Base-by-base conservation (phyloP, 2,888 invertebrate genomes). In the Crepidodera aurea region DNA sequence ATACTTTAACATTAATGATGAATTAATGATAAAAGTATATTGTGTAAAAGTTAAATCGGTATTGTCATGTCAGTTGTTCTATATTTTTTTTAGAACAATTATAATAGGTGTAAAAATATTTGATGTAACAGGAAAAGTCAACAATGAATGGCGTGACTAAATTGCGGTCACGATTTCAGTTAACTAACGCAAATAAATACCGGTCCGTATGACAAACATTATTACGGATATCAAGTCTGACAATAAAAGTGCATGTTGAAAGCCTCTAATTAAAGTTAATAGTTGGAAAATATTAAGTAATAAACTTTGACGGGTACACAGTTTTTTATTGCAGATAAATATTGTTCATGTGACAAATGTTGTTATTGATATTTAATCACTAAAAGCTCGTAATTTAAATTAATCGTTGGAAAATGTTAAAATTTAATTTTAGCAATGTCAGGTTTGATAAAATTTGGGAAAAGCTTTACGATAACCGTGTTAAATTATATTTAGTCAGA, bases 71-170 rank as follows among this genome's bases (percentile, higher is more conserved):
- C 22, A 22, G 2, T 6, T 22, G 22, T 22, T 22, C 3, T 22
- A 22, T 22, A 22, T 22, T 22, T 22, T n/a, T n/a, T 22, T 22
- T 22, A 22, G 22, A 2, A 2, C 6, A 2, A 51, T 34, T 2
- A 16, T 53, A 42, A 42, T 27, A 53, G 25, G 40, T 53, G 53
- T 53, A 15, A 53, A 53, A 53, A 53, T 53, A 40, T 40, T 53
- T 39, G 22, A 18, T 40, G 34, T 44, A 44, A 22, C 19, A 39
- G 27, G 8, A 22, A 18, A 42, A 54, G 42, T 54, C 27, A 54
- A 54, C 54, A 42, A 42, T 54, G 25, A 42, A 42, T 54, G 42
- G 54, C 53, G 53, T 53, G 53, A 54, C 54, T 16, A 44, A 44
- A 29, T 15, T 54, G 4, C 42, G 27, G 15, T 54, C 40, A 42